These are phyloP conservation scores for Oryctolagus cuniculus DNA, from an alignment of 2,113 vertebrate genomes.

Conservation along the genomic window DNA sequence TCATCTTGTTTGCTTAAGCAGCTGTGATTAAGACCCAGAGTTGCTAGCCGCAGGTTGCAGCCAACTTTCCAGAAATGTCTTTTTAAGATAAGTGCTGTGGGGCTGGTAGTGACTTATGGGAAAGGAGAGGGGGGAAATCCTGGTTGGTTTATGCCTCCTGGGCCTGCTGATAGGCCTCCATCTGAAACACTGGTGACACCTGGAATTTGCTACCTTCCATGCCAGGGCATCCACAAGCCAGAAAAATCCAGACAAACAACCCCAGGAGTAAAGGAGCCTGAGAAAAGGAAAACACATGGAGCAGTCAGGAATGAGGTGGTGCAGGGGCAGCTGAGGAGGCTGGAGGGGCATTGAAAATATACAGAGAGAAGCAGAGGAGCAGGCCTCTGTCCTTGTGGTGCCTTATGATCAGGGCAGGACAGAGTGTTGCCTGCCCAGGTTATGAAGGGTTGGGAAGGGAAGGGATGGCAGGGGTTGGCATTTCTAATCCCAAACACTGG, in stretches of 20 bases:
- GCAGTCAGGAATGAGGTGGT: background rate
- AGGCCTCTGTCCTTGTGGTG: background rate
- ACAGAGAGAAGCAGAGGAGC: background rate
- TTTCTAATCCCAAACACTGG: background rate
- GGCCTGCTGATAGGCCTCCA: background rate
- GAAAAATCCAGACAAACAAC: constrained; percentile 33
- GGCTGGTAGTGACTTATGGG: background rate
- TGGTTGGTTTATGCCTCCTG: constrained; percentile 26
- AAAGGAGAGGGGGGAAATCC: constrained; percentile 68
- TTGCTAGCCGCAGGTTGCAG: background rate
- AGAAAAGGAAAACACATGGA: background rate
- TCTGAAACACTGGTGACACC: constrained; percentile 19
- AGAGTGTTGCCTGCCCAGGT: background rate
- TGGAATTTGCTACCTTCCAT: constrained; percentile 23
- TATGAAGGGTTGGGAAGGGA: background rate
- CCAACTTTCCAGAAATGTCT: constrained; percentile 77
- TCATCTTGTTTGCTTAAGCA: constrained; percentile 59
- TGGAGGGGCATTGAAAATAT: no score
- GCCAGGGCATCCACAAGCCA: background rate
- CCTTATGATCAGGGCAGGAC: background rate
- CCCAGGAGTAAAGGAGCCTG: rapidly evolving
- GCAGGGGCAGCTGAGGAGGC: background rate
- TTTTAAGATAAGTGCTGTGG: constrained; percentile 65
- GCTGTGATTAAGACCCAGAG: constrained; percentile 42
- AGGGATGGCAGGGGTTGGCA: background rate